Percentiles rank a stretch among this genome's conserved stretches.
These are phyloP conservation scores for Hafferia zeledoni DNA, from an alignment of 2,797 vertebrate species.

Conservation along the genomic window DNA sequence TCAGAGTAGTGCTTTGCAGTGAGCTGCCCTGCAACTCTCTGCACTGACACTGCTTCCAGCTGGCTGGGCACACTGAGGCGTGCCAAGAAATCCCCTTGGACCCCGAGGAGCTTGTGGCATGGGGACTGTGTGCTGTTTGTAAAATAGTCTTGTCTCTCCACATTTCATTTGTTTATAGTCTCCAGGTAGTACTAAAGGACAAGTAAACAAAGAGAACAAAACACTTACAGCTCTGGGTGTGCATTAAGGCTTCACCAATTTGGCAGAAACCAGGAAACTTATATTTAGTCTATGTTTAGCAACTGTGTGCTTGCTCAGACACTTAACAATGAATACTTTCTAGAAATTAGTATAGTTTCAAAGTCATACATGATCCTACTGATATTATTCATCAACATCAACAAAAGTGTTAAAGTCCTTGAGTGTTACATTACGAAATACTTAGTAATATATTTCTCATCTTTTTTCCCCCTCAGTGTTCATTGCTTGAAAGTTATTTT, in stretches of 20 bases:
- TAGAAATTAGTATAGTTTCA: neutral
- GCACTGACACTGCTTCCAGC: neutral
- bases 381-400: neutral
- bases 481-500: neutral
- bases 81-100: neutral
- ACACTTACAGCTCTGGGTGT: neutral
- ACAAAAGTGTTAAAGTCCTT: neutral
- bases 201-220: neutral
- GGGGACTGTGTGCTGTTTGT: neutral
- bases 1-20: neutral
- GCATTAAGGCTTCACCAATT: neutral
- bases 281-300: neutral
- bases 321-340: neutral
- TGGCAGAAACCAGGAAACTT: neutral
- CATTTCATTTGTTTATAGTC: neutral
- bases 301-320: neutral
- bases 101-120: neutral
- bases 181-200: neutral
- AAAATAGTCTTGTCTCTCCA: neutral
- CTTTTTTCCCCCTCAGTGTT: neutral
- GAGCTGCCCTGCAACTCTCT: neutral
- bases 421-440: neutral
- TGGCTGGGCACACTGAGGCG: neutral
- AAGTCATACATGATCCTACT: neutral
- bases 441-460: neutral